Base-by-base conservation (phyloP, 1,140 invertebrate species). In the Homalodisca vitripennis region DNA sequence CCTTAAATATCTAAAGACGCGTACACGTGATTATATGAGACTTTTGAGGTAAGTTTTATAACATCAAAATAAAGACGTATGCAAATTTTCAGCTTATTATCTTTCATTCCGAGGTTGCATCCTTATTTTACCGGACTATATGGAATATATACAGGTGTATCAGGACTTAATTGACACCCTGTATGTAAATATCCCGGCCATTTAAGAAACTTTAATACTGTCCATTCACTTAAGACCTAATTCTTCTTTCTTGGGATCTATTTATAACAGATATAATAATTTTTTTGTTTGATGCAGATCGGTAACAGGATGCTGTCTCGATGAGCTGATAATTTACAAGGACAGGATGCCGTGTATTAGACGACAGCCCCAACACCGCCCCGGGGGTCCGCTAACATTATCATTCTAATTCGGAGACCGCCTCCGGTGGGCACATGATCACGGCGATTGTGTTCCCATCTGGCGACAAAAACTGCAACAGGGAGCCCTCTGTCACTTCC, bases 381-480 rank as follows among this genome's bases (percentile, higher is more conserved):
- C 2, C 34, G 34, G 34, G 34, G 6, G 34, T 41, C 24, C 55
- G 55, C 6, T 22, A 51, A 30, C 55, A 60, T 60, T 60, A 60
- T 60, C 12, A 60, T 60, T 60, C 55, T 27, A 60, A 60, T 60
- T 60, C 29, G 48, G 24, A 24, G 55, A 2, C n/a, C n/a, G n/a
- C n/a, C n/a, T n/a, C 6, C 3, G 3, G 22, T 14, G 22, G 48
- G 48, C n/a, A n/a, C n/a, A n/a, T n/a, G n/a, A n/a, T n/a, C n/a
- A n/a, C n/a, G 14, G 48, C 48, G 48, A 60, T 26, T 60, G 55
- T 60, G 55, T 30, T 24, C 24, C 55, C 55, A 60, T 60, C 55
- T 60, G 55, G 55, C 55, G 55, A 26, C 13, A 60, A 60, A 60
- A 60, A 60, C 55, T 60, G 27, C 55, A 60, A 60, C 55, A 6